Conservation (phyloP, 2,797 vertebrate genomes). For the Muscicapa striata region DNA sequence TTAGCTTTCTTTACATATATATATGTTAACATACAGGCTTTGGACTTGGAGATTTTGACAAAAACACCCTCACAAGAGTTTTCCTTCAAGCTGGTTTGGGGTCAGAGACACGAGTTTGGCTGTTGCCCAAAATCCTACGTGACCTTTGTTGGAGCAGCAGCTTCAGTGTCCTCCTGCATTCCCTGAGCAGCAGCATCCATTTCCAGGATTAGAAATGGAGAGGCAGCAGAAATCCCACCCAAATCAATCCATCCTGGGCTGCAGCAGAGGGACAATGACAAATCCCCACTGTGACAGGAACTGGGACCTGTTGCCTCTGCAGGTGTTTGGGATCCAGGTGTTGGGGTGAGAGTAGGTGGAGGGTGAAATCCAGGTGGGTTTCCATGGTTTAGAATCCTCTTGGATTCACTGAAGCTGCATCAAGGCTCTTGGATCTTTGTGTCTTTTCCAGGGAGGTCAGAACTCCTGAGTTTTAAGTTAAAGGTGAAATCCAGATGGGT, state of each 20-base stretch:
- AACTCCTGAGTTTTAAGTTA: background rate
- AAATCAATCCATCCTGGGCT: background rate
- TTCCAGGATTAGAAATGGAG: background rate
- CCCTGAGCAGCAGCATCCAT: background rate
- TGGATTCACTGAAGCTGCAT: too few relatives aligned
- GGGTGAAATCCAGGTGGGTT: too few relatives aligned
- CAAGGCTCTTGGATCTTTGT: background rate
- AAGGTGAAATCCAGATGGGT: background rate
- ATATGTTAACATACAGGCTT: background rate
- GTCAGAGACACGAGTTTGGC: background rate
- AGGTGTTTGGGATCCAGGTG: background rate
- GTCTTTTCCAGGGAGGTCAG: fast-evolving
- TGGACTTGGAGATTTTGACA: background rate
- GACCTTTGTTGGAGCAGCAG: slow-evolving; percentile 2
- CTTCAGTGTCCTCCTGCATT: background rate
- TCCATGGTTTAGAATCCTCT: too few relatives aligned
- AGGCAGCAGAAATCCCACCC: background rate
- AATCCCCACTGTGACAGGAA: background rate
- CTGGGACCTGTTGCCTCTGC: background rate
- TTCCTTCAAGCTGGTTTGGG: background rate
- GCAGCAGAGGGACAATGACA: background rate
- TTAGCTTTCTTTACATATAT: background rate
- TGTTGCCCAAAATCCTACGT: background rate
- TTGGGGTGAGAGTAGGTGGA: background rate
- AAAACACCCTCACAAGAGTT: background rate